Evolutionary conservation across 2,797 vertebrate genomes (phyloP), one percentile per base, ranked within the genome.

Genomic region (Harpagifer antarcticus): DNA sequence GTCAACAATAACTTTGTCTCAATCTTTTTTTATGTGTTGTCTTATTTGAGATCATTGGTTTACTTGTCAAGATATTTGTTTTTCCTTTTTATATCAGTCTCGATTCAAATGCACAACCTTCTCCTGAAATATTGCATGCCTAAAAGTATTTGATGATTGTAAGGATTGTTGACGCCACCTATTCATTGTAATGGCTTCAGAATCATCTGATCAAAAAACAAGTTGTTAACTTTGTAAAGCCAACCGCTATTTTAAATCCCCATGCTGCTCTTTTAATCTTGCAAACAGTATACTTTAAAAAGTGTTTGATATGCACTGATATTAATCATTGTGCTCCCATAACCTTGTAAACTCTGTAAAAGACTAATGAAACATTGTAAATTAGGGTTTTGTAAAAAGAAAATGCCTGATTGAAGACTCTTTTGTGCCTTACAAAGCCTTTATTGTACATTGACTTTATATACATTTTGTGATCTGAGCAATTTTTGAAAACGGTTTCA

Each of bases 281-380:
- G 42, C 12, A 13, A 12, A 52, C n/a, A 23, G 2, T 50, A 55
- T 56, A 52, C 15, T 44, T 78, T 14, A 12, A 33, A 62, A 55
- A 10, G 20, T 66, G 45, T 78, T 73, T 54, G 55, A 44, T 57
- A 68, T 57, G 62, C 7, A 45, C 1, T 6, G 15, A 66, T 76
- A 50, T 73, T 63, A 12, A 54, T 45, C 12, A 6, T 37, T 48
- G 31, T 61, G 5, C 44, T 58, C 14, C 12, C 11, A 2, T 74
- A 37, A 50, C 9, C 10, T 55, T 82, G 68, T 83, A 11, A 67
- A 47, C 40, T 62, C 14, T 75, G 13, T 31, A 60, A 52, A 71
- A 79, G 40, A 79, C 49, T 47, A 50, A 47, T 53, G 19, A 19
- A 27, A 47, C 44, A 5, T 17, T 76, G 72, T 76, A 48, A 76